phyloP scores from a whole-genome alignment of 2,113 vertebrate genomes.

The Mus spicilegus region DNA sequence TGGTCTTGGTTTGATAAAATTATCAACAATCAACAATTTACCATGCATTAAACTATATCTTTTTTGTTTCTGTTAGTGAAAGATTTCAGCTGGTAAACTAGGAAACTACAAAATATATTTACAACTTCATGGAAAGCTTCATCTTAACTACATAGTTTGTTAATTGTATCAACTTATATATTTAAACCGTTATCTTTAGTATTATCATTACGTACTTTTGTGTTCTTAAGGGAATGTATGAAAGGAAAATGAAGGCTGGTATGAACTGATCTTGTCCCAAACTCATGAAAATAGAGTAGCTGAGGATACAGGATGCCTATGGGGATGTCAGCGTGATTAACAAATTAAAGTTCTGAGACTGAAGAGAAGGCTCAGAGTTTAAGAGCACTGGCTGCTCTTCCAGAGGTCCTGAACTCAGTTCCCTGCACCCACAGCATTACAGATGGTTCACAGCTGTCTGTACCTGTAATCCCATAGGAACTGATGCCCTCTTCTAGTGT shows the following conservation, averaged over 20 bases:
- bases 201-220: neutral
- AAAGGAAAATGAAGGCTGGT: neutral
- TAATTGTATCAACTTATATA: neutral
- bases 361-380: neutral
- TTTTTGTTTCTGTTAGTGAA: neutral
- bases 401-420: neutral
- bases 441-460: neutral
- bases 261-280: neutral
- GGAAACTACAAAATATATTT: neutral
- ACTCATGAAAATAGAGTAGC: neutral
- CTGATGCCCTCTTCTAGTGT: neutral
- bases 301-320: neutral
- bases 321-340: neutral
- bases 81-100: neutral
- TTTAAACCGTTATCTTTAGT: neutral
- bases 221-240: neutral
- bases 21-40: neutral
- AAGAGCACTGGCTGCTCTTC: neutral
- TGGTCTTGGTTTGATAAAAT: neutral
- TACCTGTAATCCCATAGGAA: too few relatives aligned
- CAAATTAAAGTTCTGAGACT: neutral
- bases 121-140: conserved; percentile 39
- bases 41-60: neutral
- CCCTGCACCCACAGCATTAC: neutral
- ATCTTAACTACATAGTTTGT: conserved; percentile 12